These are phyloP conservation scores for Luperina testacea DNA, from an alignment of 2,888 invertebrate genomes.

Conservation along the genomic window DNA sequence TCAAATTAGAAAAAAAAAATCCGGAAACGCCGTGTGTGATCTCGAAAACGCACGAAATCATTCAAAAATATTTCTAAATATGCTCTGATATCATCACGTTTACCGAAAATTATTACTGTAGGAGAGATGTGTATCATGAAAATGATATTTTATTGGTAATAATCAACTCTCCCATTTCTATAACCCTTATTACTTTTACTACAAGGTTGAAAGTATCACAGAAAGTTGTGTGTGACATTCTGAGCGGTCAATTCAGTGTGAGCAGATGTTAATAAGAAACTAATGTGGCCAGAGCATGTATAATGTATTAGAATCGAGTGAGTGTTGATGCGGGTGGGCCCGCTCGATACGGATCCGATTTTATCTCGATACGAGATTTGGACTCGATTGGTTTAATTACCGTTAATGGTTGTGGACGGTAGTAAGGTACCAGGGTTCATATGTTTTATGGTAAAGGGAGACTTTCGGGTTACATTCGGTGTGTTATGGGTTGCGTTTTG, in stretches of 20 bases:
- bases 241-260: conserved; percentile 70
- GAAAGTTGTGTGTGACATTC: conserved; percentile 57
- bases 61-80: conserved; percentile 73
- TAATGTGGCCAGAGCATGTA: conserved; percentile 83
- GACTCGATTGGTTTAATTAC: conserved; percentile 88
- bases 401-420: conserved; percentile 84
- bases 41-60: conserved; percentile 70
- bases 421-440: conserved; percentile 72
- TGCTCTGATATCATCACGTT: conserved; percentile 81
- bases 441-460: conserved; percentile 51
- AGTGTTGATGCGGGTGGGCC: conserved; percentile 84
- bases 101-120: conserved; percentile 73
- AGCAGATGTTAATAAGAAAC: conserved; percentile 76
- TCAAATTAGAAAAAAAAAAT: conserved; percentile 66
- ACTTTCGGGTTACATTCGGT: conserved; percentile 33
- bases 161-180: conserved; percentile 64
- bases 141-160: conserved; percentile 80
- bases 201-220: conserved; percentile 61
- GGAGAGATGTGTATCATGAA: conserved; percentile 79
- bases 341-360: conserved; percentile 82
- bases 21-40: conserved; percentile 87
- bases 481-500: background rate
- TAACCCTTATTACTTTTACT: conserved; percentile 45
- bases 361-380: conserved; percentile 86
- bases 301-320: conserved; percentile 82